Evolutionary conservation across 2,113 vertebrate species (phyloP), one percentile per base, ranked within the genome.

Genomic region (Bettongia penicillata): DNA sequence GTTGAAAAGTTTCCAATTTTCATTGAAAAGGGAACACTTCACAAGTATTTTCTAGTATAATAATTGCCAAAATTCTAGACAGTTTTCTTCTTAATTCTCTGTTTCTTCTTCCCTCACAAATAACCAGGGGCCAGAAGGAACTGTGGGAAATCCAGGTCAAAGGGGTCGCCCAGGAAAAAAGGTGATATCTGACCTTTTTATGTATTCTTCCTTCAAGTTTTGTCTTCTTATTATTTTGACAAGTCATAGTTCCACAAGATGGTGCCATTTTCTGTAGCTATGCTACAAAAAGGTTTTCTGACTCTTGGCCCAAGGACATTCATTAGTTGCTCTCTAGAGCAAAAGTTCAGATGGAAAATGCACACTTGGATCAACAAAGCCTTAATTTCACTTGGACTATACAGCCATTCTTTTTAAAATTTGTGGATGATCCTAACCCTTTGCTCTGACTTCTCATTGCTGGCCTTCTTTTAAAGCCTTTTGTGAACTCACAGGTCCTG

Each of bases 151-250:
- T 77, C 99, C 98, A 90, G 99, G 99, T 93, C 99, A 99, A 98
- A 99, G 99, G 94, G 99, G 99, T 89, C 99, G 98, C 25, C 98
- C 98, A 55, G 99, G 99, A 94, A 99, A 99, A 98, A 99, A 99
- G 99, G 99, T 99, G 97, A 57, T 57, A 51, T 55, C 11, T 89
- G 94, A 96, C 95, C 94, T 90, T 49, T 97, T 77, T 94, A 90
- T 25, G 0, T 1, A 10, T 9, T 0, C 96, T 97, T 93, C 37
- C 0, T 96, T 52, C 22, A 90, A 92, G 0, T 57, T 94, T 97
- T 95, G 61, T 19, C 61, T 77, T n/a, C 61, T 23, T 84, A 6
- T n/a, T 84, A n/a, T 91, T 91, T 48, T 97, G 89, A 92, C 50
- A 3, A 93, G 24, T 26, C 47, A 51, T 10, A n/a, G 10, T 5